phyloP scores from a whole-genome alignment of 92 coral and sea anemone species.

The Muricea muricata region DNA sequence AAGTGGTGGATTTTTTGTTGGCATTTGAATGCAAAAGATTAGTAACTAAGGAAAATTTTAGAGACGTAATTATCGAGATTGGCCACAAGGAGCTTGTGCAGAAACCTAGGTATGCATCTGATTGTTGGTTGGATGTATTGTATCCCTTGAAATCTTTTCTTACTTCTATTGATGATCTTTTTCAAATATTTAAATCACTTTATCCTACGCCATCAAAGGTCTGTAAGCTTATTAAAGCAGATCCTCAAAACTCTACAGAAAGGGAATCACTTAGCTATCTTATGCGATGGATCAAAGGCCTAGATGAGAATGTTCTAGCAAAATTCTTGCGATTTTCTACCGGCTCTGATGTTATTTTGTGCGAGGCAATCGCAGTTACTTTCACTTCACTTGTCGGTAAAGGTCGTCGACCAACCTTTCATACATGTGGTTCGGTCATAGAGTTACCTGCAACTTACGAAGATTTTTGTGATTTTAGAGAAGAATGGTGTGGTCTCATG shows the following conservation, averaged over 20 bases:
- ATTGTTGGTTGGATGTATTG: too few species aligned
- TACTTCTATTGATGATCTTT: too few species aligned
- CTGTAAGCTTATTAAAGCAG: slow-evolving; percentile 11
- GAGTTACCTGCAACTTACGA: slow-evolving; percentile 19
- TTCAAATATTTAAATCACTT: not conserved
- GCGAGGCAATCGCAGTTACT: not conserved
- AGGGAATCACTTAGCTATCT: too few species aligned
- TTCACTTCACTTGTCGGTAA: not conserved
- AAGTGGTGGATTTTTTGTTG: too few species aligned
- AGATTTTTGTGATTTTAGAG: slow-evolving; percentile 25
- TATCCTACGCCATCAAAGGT: slow-evolving; percentile 12
- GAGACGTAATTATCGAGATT: not conserved
- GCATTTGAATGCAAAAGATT: too few species aligned
- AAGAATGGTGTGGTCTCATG: slow-evolving; percentile 9
- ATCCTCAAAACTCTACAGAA: not conserved
- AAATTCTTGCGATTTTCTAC: slow-evolving; percentile 2
- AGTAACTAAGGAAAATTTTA: too few species aligned
- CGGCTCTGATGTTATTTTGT: not conserved
- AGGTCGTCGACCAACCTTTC: not conserved
- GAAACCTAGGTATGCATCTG: too few species aligned
- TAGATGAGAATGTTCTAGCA: too few species aligned
- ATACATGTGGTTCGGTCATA: slow-evolving; percentile 19
- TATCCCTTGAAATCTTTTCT: too few species aligned
- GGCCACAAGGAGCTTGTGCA: not conserved
- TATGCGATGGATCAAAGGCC: too few species aligned